Percentiles rank a stretch among this genome's conserved stretches.
Evolutionary conservation across 2,797 vertebrate genomes (phyloP).

Genomic region (Aselliscus stoliczkanus): DNA sequence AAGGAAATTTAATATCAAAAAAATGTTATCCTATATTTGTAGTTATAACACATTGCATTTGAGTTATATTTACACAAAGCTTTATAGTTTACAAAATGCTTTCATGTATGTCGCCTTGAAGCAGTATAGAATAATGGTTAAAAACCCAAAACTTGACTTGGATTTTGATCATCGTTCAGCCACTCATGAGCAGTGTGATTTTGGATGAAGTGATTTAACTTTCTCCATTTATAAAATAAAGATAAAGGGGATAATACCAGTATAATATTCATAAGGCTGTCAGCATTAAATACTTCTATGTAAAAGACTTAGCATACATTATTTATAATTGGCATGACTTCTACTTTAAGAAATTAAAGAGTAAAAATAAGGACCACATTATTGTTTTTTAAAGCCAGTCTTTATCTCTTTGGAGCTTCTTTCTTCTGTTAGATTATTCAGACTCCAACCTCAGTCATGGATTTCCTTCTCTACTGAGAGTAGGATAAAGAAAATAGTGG

Average conservation of each 20-base stretch:
- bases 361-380: neutral
- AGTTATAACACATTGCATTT: neutral
- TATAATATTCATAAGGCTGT: neutral
- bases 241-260: neutral
- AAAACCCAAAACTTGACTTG: neutral
- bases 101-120: neutral
- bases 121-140: neutral
- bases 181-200: neutral
- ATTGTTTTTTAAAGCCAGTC: neutral
- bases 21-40: neutral
- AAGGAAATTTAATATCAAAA: neutral
- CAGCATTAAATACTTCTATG: neutral
- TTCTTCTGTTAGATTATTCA: neutral
- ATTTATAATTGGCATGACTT: neutral
- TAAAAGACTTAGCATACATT: neutral
- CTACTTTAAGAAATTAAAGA: neutral
- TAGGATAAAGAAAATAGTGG: neutral
- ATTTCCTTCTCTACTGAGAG: neutral
- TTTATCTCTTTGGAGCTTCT: neutral
- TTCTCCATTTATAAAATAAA: slow-evolving; percentile 1
- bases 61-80: neutral
- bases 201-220: slow-evolving; percentile 1
- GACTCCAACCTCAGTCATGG: neutral
- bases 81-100: neutral
- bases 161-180: neutral